Percentiles rank a stretch among this genome's conserved stretches.
Evolutionary conservation across 2,797 vertebrate species (phyloP).

Genomic region (Yasuhikotakia modesta): DNA sequence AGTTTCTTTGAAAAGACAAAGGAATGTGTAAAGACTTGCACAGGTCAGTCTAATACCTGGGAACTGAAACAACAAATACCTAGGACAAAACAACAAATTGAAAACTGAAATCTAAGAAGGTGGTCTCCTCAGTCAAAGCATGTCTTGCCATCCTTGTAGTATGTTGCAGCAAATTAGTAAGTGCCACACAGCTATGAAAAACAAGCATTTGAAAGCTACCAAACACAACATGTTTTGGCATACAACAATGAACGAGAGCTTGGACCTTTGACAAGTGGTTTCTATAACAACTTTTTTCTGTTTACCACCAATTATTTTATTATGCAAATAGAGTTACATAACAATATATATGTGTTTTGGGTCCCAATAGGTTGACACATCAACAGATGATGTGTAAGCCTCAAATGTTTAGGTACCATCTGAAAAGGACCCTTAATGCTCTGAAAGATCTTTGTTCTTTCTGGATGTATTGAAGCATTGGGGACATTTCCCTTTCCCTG

Average conservation of each 20-base stretch:
- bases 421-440: constrained; percentile 20
- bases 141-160: not conserved
- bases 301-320: constrained; percentile 15
- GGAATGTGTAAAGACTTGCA: too few species aligned
- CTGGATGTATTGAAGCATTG: constrained; percentile 15
- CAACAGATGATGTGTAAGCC: not conserved
- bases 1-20: too few species aligned
- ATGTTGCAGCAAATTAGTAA: constrained; percentile 18
- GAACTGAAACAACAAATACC: too few species aligned
- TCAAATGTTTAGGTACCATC: not conserved
- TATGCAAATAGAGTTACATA: constrained; percentile 17
- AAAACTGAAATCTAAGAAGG: constrained; percentile 34
- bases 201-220: constrained; percentile 13
- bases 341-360: constrained; percentile 22
- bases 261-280: not conserved
- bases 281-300: not conserved
- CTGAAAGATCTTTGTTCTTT: constrained; percentile 36
- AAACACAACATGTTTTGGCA: constrained; percentile 19
- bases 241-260: constrained; percentile 31
- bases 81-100: too few species aligned
- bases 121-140: constrained; percentile 13
- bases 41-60: too few species aligned
- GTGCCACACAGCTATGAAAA: not conserved
- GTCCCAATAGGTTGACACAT: constrained; percentile 8
- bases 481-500: constrained; percentile 46